Conservation (phyloP, 2,888 invertebrate genomes). For the Acronicta leporina region DNA sequence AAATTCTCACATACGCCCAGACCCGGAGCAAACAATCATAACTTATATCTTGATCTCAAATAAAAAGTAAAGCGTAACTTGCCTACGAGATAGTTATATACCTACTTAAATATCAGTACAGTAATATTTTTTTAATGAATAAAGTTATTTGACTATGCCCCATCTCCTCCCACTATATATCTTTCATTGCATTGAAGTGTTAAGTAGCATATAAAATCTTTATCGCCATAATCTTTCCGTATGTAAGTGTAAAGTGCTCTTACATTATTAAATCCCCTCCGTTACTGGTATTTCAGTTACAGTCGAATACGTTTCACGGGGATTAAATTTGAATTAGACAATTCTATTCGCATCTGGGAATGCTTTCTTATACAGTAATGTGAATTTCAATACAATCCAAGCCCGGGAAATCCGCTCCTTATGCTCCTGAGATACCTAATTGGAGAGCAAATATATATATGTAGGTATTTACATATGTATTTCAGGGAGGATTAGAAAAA, state of each 20-base stretch:
- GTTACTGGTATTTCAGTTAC: background rate
- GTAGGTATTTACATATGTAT: no score
- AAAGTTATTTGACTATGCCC: no score
- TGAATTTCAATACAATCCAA: conserved; percentile 3
- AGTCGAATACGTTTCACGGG: conserved; percentile 26
- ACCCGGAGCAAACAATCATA: no score
- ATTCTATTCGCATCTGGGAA: conserved; percentile 3
- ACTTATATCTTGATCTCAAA: no score
- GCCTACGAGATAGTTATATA: no score
- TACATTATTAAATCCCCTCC: conserved; percentile 12
- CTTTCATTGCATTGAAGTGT: background rate
- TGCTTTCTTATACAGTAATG: background rate
- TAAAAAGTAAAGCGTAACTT: no score
- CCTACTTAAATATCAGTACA: no score
- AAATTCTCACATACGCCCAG: no score
- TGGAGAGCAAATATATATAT: conserved; percentile 4
- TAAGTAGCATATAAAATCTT: conserved; percentile 9
- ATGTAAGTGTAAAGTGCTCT: conserved; percentile 17
- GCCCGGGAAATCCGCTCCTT: conserved; percentile 16
- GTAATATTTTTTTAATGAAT: no score
- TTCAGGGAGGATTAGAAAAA: no score
- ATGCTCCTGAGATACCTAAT: conserved; percentile 7
- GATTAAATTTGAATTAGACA: conserved; percentile 32
- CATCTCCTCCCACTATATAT: no score
- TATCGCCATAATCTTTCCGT: background rate